These are phyloP conservation scores for Agelastica alni DNA, from an alignment of 2,888 invertebrate species.

Conservation along the genomic window DNA sequence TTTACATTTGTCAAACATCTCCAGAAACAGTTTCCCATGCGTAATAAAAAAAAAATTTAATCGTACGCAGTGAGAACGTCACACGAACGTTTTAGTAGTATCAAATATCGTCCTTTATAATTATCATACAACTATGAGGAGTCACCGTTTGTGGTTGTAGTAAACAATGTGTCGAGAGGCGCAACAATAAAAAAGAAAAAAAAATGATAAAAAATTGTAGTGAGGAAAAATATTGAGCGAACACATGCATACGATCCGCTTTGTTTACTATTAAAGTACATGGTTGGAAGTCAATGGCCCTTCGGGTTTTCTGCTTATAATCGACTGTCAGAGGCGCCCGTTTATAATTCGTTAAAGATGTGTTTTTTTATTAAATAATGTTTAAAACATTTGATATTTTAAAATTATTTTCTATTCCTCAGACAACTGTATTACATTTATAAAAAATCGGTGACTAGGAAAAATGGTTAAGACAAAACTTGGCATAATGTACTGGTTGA, in stretches of 20 bases:
- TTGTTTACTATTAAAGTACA: slow-evolving; percentile 30
- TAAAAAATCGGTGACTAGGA: too few species aligned
- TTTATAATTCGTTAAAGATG: background rate
- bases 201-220: slow-evolving; percentile 3
- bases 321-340: background rate
- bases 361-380: too few species aligned
- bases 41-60: background rate
- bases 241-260: slow-evolving; percentile 22
- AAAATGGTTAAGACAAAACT: too few species aligned
- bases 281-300: slow-evolving; percentile 29
- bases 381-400: too few species aligned
- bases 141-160: slow-evolving; percentile 18
- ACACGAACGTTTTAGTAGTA: slow-evolving; percentile 1
- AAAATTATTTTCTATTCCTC: too few species aligned
- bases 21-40: background rate
- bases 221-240: slow-evolving; percentile 9
- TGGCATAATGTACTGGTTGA: too few species aligned
- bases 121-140: slow-evolving; percentile 3
- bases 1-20: background rate
- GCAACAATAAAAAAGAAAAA: slow-evolving; percentile 6
- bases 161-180: slow-evolving; percentile 18
- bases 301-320: slow-evolving; percentile 11
- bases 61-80: background rate
- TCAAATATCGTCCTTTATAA: slow-evolving; percentile 10
- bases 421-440: background rate